Base-by-base conservation (phyloP, 2,113 vertebrate species). In the Neofelis nebulosa region DNA sequence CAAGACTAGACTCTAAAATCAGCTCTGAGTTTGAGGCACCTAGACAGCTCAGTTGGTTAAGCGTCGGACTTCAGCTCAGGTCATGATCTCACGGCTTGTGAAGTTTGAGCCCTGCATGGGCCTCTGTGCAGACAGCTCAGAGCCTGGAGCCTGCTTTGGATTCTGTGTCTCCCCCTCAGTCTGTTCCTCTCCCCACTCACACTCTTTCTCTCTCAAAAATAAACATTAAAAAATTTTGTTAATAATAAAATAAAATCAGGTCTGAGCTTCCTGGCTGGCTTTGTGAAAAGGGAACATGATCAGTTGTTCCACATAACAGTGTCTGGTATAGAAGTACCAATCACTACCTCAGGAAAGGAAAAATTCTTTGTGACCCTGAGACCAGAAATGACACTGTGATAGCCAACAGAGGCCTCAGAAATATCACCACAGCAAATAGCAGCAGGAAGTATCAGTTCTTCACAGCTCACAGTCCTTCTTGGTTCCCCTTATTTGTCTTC, bases 221-320 rank as follows among this genome's bases (percentile, higher is more conserved):
- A 50, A 3, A 50, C 50, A 50, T 50, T 50, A 50, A 50, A 50
- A 48, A 48, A 50, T 14, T 50, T 3, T 13, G 12, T 13, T 50
- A 50, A 50, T 50, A 50, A 45, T 9, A 45, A 45, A 50, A 50
- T 16, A 25, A 50, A 33, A 57, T 74, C n/a, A 14, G 19, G 55
- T 65, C 21, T 38, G 92, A 89, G 97, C 91, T 61, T 89, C 94
- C 90, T 25, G 45, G 82, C 14, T 96, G 83, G 65, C 78, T 81
- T 68, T 85, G 57, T 57, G 29, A 91, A 95, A 93, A 92, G 33
- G 71, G 19, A 61, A 48, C 19, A 48, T 0, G 0, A 5, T 41
- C 69, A 3, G 29, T 0, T 80, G 48, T 25, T 57, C 9, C 33
- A 41, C 4, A 36, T 31, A 52, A 78, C 2, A 86, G 50, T n/a